phyloP scores from a whole-genome alignment of 2,113 vertebrate genomes.

The Corydoras sp. region DNA sequence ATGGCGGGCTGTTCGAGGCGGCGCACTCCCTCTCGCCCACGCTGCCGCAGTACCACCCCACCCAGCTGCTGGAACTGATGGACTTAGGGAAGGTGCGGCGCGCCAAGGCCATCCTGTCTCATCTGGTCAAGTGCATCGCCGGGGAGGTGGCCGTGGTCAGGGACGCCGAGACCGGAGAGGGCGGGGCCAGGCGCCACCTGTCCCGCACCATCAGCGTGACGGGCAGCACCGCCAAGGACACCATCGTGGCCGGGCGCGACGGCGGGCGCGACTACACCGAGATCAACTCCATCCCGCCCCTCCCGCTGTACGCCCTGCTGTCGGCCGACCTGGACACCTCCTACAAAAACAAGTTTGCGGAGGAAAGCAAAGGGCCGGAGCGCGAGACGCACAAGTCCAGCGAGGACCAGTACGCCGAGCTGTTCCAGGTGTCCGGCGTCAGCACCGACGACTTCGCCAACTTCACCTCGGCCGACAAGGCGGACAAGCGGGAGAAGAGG shows the following conservation, averaged over 20 bases:
- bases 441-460: constrained; percentile 89
- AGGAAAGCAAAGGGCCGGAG: constrained; percentile 74
- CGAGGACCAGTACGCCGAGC: constrained; percentile 87
- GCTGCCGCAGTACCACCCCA: constrained; percentile 95
- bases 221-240: constrained; percentile 95
- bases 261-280: constrained; percentile 94
- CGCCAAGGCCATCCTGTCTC: constrained; percentile 94
- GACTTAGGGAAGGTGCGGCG: constrained; percentile 91
- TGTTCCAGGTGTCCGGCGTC: constrained; percentile 84
- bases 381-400: constrained; percentile 62
- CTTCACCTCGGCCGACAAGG: constrained; percentile 87
- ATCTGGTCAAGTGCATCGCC: constrained; percentile 96
- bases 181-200: constrained; percentile 83
- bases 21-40: constrained; percentile 93
- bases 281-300: constrained; percentile 92
- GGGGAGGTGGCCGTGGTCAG: constrained; percentile 94
- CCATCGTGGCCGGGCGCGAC: constrained; percentile 89
- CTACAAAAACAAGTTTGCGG: constrained; percentile 67
- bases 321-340: constrained; percentile 87
- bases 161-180: constrained; percentile 85
- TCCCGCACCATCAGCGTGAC: constrained; percentile 97
- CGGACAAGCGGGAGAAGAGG: constrained; percentile 87
- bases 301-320: constrained; percentile 85
- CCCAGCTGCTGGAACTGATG: constrained; percentile 92
- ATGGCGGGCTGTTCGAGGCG: constrained; percentile 94